Percentiles rank a stretch among this genome's conserved stretches.
Conservation (phyloP, 2,888 invertebrate genomes). For the Cantharis nigra region DNA sequence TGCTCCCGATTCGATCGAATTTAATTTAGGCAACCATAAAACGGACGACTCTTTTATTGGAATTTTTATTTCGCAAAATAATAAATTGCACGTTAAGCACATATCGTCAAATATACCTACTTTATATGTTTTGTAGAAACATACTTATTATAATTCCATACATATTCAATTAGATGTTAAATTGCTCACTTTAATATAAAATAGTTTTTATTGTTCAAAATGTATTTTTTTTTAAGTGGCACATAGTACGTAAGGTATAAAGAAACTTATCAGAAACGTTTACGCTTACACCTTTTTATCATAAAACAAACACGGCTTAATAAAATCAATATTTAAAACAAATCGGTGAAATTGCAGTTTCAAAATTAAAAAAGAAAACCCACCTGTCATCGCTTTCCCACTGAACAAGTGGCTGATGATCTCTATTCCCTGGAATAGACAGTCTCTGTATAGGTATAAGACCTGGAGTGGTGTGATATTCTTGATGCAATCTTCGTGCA, state of each 20-base stretch:
- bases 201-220: no score
- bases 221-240: background rate
- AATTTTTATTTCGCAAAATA: background rate
- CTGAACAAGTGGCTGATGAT: constrained; percentile 63
- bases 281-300: background rate
- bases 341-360: background rate
- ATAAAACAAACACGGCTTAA: background rate
- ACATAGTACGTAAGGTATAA: no score
- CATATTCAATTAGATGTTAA: background rate
- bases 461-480: constrained; percentile 53
- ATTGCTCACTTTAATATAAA: background rate
- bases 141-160: no score
- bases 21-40: background rate
- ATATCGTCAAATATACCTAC: no score
- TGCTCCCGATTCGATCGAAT: background rate
- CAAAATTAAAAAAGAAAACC: background rate
- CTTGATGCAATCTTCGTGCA: constrained; percentile 55
- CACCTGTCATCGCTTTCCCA: constrained; percentile 64
- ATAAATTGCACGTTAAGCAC: background rate
- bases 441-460: constrained; percentile 59
- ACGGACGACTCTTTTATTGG: background rate
- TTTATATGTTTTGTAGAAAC: no score
- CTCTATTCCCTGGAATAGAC: constrained; percentile 57
- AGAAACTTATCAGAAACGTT: no score
- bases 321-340: background rate